Base-by-base conservation (phyloP, 2,888 invertebrate genomes). In the Lasioglossum zephyrum region DNA sequence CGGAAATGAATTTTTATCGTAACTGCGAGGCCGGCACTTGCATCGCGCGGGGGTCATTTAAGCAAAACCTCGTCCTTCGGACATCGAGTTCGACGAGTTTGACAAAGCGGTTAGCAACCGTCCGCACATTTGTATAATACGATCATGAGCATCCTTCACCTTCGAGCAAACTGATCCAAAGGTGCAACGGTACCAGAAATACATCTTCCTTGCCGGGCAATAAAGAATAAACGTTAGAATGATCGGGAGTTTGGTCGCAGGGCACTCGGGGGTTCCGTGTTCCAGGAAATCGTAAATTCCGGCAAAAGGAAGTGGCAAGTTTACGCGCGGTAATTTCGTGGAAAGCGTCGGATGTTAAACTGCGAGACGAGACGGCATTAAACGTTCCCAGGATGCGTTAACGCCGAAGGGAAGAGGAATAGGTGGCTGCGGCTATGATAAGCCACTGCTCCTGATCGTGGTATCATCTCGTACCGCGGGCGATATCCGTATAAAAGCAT, bases 1-100 rank as follows among this genome's bases (percentile, higher is more conserved):
- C 73, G 69, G 49, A 60, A 60, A 75, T 53, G 63, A 77, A 78
- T 82, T 79, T 80, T 88, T 81, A 77, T 73, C 78, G 80, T 26
- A 47, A 11, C n/a, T 60, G 31, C 63, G 22, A 63, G 47, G 18
- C 49, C 36, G 26, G 4, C 69, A 5, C 31, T 8, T 31, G 31
- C 49, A 31, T 73, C 18, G 36, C 13, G 22, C 31, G 49, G 18
- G 5, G 9, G 1, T 18, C 70, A 13, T 70, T 70, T 70, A 41
- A 22, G 41, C n/a, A 47, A 49, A 73, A 47, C 9, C 18, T 4
- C 47, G 8, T 41, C 44, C 18, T 44, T 26, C 18, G 16, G 49
- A 36, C 18, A 49, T 2, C 73, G 49, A 47, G 22, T 22, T 69
- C 5, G 22, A 70, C 44, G 44, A 44, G 11, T 44, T 44, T 44